Conservation (phyloP, 2,113 vertebrate genomes). For the Corythornis vintsioides region DNA sequence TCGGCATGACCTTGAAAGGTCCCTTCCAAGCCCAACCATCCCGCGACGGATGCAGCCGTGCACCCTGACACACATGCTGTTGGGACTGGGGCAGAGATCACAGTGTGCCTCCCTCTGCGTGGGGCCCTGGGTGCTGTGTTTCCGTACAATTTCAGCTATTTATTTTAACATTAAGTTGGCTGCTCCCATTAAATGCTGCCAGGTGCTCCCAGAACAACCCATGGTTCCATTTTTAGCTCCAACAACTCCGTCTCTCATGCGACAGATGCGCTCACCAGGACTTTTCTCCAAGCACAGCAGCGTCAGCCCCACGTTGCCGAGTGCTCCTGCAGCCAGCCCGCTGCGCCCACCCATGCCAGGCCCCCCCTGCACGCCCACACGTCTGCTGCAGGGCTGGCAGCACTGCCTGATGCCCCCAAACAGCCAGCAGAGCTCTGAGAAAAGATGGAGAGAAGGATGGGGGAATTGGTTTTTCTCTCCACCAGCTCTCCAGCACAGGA, state of each 20-base stretch:
- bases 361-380: background rate
- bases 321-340: background rate
- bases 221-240: slow-evolving; percentile 6
- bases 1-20: background rate
- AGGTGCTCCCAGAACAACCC: slow-evolving; percentile 42
- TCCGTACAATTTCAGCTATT: accelerated
- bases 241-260: background rate
- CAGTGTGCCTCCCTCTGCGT: accelerated
- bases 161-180: accelerated
- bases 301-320: background rate
- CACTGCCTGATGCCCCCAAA: background rate
- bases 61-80: background rate
- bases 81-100: background rate
- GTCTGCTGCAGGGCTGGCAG: background rate
- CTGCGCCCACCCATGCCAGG: background rate
- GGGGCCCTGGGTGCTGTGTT: background rate
- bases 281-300: slow-evolving; percentile 26
- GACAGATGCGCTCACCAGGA: slow-evolving; percentile 15
- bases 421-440: background rate
- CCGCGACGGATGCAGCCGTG: background rate
- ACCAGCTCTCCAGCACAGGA: background rate
- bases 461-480: background rate
- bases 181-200: background rate
- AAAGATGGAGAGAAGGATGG: background rate
- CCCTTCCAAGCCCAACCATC: background rate